Base-by-base conservation (phyloP, 92 coral and sea anemone species). In the Porites cylindrica region DNA sequence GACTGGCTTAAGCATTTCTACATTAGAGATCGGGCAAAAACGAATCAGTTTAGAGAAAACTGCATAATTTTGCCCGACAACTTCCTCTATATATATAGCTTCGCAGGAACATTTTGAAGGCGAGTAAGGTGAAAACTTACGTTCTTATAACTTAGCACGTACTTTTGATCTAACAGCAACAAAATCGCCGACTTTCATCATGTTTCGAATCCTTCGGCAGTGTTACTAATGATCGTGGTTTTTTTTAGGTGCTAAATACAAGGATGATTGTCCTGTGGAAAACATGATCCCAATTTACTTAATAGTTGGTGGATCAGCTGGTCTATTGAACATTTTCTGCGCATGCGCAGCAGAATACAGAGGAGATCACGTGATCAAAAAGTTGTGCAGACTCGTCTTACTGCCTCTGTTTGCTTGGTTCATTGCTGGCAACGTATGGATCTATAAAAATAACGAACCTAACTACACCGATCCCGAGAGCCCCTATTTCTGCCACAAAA, bases 231-330 rank as follows among this genome's bases (percentile, higher is more conserved):
- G 47, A 38, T 38, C 5, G 47, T 4, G 6, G 24, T 23, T 38
- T 38, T 38, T 38, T 38, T 38, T 56, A 89, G 92, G 92, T 67
- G 92, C 70, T 50, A 77, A 89, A 54, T 89, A 89, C 72, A 83
- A 89, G 63, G 85, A 89, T 52, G 85, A 89, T 23, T 89, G 89
- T 47, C 92, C 92, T 20, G 77, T 67, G 11, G 92, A 89, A 69
- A 72, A 77, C 51, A 84, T 68, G 79, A 89, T 89, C 67, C 92
- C 92, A 51, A 83, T 83, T 18, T 89, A 89, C 23, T 53, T 89
- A 56, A 89, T 89, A 51, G 92, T 83, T 23, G 74, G 69, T 29
- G 92, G 92, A 24, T 79, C 75, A 51, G 88, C 70, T n/a, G 83
- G 89, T 1, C 75, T 83, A 19, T 47, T 89, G 52, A 65, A 69